Evolutionary conservation across 2,888 invertebrate species (phyloP).

Genomic region (Rhyacophila evoluta): DNA sequence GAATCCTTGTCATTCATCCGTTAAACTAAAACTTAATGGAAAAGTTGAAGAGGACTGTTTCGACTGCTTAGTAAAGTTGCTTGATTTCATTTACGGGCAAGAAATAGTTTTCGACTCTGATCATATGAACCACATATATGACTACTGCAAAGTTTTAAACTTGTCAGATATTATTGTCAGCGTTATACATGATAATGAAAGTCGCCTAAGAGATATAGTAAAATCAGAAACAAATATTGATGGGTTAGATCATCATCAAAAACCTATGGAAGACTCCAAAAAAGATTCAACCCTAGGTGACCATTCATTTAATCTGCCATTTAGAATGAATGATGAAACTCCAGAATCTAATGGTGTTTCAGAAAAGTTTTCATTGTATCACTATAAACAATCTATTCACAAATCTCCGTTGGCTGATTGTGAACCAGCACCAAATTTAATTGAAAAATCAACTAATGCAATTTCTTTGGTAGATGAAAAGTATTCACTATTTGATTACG

Average conservation of each 20-base stretch:
- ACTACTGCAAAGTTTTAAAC: conserved; percentile 42
- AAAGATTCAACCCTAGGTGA: background rate
- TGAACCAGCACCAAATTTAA: background rate
- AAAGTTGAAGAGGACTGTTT: conserved; percentile 47
- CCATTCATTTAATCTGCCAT: background rate
- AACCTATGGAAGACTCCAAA: background rate
- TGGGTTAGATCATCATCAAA: conserved; percentile 54
- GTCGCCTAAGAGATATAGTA: background rate
- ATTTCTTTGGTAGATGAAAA: background rate
- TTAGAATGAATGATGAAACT: background rate
- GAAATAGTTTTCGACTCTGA: conserved; percentile 26
- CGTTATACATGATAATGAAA: conserved; percentile 5
- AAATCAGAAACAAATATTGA: background rate
- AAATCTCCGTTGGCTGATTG: background rate
- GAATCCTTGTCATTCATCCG: conserved; percentile 44
- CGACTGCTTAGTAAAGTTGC: conserved; percentile 42
- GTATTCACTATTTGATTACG: background rate
- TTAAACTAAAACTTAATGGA: conserved; percentile 45
- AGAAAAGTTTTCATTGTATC: background rate
- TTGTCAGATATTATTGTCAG: conserved; percentile 42
- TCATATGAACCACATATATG: conserved; percentile 43
- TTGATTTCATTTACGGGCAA: conserved; percentile 42
- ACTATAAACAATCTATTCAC: too few species aligned
- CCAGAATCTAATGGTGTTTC: background rate
- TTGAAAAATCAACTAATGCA: background rate